Evolutionary conservation across 2,113 vertebrate genomes (phyloP), one percentile per base, ranked within the genome.

Genomic region (Morone saxatilis): DNA sequence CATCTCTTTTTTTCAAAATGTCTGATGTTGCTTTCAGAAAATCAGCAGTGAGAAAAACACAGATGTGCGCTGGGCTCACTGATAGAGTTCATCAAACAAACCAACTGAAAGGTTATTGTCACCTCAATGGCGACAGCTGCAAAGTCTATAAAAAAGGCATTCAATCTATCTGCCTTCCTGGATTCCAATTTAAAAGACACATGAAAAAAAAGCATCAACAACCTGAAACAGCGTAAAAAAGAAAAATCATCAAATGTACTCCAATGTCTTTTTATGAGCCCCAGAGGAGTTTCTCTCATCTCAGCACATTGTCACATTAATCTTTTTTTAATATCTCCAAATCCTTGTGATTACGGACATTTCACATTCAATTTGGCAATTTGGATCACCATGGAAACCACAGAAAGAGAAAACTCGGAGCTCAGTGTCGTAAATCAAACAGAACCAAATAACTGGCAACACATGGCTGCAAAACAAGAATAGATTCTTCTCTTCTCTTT

Each of bases 271-370:
- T 80, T 80, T 47, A 17, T 10, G 6, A 71, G 80, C 47, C 54
- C 54, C 13, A 1, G 13, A 45, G 43, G 9, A 25, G 31, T 45
- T 79, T 71, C 31, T 72, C 20, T 51, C 22, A 63, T 80, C 74
- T 76, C 17, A 63, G 54, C 47, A 31, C 56, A 59, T 25, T 60
- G 71, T 68, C 77, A 63, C 86, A 84, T 91, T 81, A 41, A 87
- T 90, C 79, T 77, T 89, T 86, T 93, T 86, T 50, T 71, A 88
- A 89, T 91, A 86, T 88, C 87, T 81, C 20, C 65, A 48, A 53
- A 86, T 85, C 12, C 51, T 59, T 2, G 12, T 60, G 66, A 90
- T 88, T 59, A 71, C 11, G 4, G 53, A 68, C 63, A 14, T 70
- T 69, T 78, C 71, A 71, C 73, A 48, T 78, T 62, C 47, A 47